Percentiles rank a stretch among this genome's conserved stretches.
Conservation (phyloP, 2,797 vertebrate genomes). For the Astyanax mexicanus region DNA sequence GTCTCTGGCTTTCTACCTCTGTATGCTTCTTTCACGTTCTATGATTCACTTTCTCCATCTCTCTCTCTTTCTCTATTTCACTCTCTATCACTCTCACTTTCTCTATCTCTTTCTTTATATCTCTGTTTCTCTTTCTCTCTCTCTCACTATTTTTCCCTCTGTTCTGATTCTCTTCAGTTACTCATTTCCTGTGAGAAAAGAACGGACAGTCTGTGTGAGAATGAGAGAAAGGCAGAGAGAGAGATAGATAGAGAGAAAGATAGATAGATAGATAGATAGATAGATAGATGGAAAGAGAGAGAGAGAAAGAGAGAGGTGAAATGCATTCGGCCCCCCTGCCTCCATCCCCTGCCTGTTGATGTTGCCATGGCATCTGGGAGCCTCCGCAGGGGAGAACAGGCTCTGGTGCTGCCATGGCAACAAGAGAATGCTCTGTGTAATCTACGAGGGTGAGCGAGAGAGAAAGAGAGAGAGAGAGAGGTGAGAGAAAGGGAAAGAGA, state of each 20-base stretch:
- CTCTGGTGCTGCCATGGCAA: constrained; percentile 62
- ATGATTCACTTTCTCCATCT: too few species aligned
- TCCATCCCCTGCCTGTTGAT: constrained; percentile 61
- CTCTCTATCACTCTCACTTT: too few species aligned
- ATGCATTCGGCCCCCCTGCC: constrained; percentile 48
- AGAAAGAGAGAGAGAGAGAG: constrained; percentile 14
- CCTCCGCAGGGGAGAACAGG: constrained; percentile 61
- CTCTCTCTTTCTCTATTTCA: too few species aligned
- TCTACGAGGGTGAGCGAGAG: constrained; percentile 54
- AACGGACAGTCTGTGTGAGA: constrained; percentile 39
- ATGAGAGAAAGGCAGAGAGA: constrained; percentile 15
- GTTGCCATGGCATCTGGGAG: constrained; percentile 67
- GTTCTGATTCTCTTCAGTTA: constrained; percentile 8
- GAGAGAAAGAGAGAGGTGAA: constrained; percentile 23
- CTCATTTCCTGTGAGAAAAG: constrained; percentile 19
- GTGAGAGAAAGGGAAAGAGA: constrained; percentile 14
- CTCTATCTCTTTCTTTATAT: neutral
- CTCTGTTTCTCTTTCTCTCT: neutral
- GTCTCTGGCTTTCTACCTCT: too few species aligned
- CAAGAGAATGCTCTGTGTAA: constrained; percentile 62
- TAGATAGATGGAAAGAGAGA: too few species aligned
- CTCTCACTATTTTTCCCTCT: neutral
- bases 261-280: too few species aligned
- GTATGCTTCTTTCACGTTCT: too few species aligned
- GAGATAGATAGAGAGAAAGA: constrained; percentile 5